phyloP scores from a whole-genome alignment of 2,113 vertebrate species.

The Spea multiplicata region DNA sequence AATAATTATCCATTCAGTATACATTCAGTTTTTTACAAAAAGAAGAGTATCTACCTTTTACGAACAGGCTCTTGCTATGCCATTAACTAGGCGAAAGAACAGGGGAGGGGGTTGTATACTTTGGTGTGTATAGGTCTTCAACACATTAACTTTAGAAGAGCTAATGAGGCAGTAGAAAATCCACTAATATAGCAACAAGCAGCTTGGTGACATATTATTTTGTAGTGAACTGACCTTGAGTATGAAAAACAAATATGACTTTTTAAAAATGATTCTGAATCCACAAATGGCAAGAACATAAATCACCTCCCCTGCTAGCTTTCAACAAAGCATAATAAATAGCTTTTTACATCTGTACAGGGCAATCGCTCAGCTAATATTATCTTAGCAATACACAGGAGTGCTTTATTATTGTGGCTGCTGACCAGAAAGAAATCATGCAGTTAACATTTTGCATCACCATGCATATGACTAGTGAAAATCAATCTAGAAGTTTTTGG shows the following conservation, averaged over 20 bases:
- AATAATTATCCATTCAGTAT: too few species aligned
- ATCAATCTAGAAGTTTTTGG: slow-evolving; percentile 24
- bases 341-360: slow-evolving; percentile 10
- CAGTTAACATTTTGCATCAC: background rate
- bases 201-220: slow-evolving; percentile 8
- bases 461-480: slow-evolving; percentile 1
- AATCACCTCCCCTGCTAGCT: slow-evolving; percentile 25
- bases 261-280: slow-evolving; percentile 27
- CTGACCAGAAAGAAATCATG: background rate
- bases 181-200: slow-evolving; percentile 7
- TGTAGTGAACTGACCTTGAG: slow-evolving; percentile 22
- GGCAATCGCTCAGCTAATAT: slow-evolving; percentile 26
- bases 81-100: too few species aligned
- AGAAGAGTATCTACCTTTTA: too few species aligned
- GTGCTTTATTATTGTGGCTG: slow-evolving; percentile 1
- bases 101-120: too few species aligned
- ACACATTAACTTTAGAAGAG: background rate
- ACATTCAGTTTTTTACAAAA: too few species aligned
- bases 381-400: slow-evolving; percentile 27
- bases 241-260: slow-evolving; percentile 31
- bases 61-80: too few species aligned
- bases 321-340: slow-evolving; percentile 38
- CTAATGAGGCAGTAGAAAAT: background rate
- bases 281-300: slow-evolving; percentile 27
- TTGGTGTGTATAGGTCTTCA: too few species aligned